Conservation (phyloP, 2,113 vertebrate genomes). For the Eonycteris spelaea region DNA sequence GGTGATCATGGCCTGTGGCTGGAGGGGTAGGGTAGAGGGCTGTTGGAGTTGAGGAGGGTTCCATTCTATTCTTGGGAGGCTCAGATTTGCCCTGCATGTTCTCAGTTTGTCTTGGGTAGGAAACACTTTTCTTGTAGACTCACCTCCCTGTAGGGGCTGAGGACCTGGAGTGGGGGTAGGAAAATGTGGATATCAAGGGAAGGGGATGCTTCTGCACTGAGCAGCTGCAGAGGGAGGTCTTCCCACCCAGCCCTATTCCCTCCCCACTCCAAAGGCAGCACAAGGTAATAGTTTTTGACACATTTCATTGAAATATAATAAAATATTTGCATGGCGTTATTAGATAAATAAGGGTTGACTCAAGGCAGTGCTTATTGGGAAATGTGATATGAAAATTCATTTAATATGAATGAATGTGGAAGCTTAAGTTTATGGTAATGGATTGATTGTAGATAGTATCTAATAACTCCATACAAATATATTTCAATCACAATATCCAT, state of each 20-base stretch:
- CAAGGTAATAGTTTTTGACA: slow-evolving; percentile 80
- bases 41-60: neutral
- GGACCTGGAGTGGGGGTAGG: neutral
- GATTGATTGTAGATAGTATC: slow-evolving; percentile 80
- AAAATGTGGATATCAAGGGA: fast-evolving
- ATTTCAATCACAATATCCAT: slow-evolving; percentile 55
- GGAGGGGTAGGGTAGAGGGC: neutral
- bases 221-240: neutral
- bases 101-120: neutral
- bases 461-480: slow-evolving; percentile 78
- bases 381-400: slow-evolving; percentile 84
- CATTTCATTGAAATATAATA: slow-evolving; percentile 85
- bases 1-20: neutral
- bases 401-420: slow-evolving; percentile 83
- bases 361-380: slow-evolving; percentile 83
- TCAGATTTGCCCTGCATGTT: neutral
- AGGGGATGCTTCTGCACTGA: neutral
- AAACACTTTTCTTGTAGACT: neutral
- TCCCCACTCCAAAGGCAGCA: slow-evolving; percentile 67
- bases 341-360: slow-evolving; percentile 87
- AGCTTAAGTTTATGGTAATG: slow-evolving; percentile 83
- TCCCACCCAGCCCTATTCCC: neutral
- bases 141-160: neutral
- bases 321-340: slow-evolving; percentile 87
- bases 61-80: neutral